Conservation (phyloP, 2,888 invertebrate genomes). For the Brachylomia viminalis region DNA sequence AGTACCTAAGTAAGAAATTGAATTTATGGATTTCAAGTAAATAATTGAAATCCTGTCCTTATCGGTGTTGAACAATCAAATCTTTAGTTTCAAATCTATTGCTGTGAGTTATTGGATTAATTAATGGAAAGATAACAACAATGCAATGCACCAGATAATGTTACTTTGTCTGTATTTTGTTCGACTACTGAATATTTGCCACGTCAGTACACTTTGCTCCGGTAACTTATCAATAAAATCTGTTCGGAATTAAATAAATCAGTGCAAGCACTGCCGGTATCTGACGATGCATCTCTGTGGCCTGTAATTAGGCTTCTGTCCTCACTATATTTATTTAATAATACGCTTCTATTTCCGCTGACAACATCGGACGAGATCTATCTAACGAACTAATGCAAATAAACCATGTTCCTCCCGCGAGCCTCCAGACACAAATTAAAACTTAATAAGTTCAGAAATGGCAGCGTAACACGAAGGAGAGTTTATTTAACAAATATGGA, state of each 20-base stretch:
- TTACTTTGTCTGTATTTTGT: slow-evolving; percentile 25
- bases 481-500: slow-evolving; percentile 31
- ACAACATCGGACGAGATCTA: slow-evolving; percentile 69
- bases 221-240: slow-evolving; percentile 66
- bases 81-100: slow-evolving; percentile 51
- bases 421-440: slow-evolving; percentile 51
- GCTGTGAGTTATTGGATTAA: slow-evolving; percentile 59
- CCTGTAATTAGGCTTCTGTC: slow-evolving; percentile 73
- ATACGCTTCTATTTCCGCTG: slow-evolving; percentile 75
- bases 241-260: slow-evolving; percentile 70
- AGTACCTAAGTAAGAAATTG: slow-evolving; percentile 26
- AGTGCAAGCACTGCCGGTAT: slow-evolving; percentile 66
- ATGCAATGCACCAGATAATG: slow-evolving; percentile 31
- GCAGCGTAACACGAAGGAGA: background rate
- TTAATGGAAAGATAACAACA: slow-evolving; percentile 54
- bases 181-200: slow-evolving; percentile 30
- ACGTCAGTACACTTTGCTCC: slow-evolving; percentile 45
- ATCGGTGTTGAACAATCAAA: slow-evolving; percentile 55
- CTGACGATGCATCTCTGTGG: slow-evolving; percentile 69
- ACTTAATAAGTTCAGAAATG: slow-evolving; percentile 38
- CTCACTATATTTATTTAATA: slow-evolving; percentile 75
- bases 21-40: slow-evolving; percentile 51
- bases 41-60: slow-evolving; percentile 32
- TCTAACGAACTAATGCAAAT: slow-evolving; percentile 67
- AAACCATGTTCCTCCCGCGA: slow-evolving; percentile 41